Base-by-base conservation (phyloP, 2,113 vertebrate genomes). In the Trochalopteron elliotii region DNA sequence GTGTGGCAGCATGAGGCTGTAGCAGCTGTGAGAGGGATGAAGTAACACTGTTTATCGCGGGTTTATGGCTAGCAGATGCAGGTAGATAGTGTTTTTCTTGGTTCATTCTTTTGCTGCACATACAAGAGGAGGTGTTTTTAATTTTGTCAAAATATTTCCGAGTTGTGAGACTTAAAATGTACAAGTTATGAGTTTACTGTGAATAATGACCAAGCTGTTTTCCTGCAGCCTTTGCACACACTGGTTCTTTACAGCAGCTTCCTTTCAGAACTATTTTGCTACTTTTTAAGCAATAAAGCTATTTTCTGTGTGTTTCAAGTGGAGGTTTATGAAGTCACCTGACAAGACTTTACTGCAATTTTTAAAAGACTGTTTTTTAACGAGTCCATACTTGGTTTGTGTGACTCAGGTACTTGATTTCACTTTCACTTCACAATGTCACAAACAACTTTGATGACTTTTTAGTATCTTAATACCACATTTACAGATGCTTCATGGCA, bases 291-390 rank as follows among this genome's bases (percentile, higher is more conserved):
- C 21, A 69, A 37, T 61, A 70, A 80, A 81, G 39, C 45, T 92
- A 9, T 72, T 94, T 83, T 79, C 90, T 94, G 8, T 60, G 45
- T 39, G 52, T 86, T 94, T 77, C 68, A 89, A 89, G 95, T 61
- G 75, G 81, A 55, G 52, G 64, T 60, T 97, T 91, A 82, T 87
- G 79, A 93, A 96, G 89, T 96, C 55, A 40, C 35, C 75, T 74
- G 89, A 76, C 87, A 60, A 8, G 52, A 35, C 52, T 88, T 89
- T 61, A 60, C 23, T 87, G 77, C 76, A 80, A 37, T 91, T 79
- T 80, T 69, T 77, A n/a, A 91, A 97, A 92, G 81, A 79, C 81
- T 83, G 52, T 55, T 31, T 67, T 90, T 96, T 93, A 97, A 93
- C 21, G 17, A 95, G 90, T 60, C 37, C 50, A 49, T 35, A 77